Conservation (phyloP, 64 coral and sea anemone species). For the Montipora foliosa region DNA sequence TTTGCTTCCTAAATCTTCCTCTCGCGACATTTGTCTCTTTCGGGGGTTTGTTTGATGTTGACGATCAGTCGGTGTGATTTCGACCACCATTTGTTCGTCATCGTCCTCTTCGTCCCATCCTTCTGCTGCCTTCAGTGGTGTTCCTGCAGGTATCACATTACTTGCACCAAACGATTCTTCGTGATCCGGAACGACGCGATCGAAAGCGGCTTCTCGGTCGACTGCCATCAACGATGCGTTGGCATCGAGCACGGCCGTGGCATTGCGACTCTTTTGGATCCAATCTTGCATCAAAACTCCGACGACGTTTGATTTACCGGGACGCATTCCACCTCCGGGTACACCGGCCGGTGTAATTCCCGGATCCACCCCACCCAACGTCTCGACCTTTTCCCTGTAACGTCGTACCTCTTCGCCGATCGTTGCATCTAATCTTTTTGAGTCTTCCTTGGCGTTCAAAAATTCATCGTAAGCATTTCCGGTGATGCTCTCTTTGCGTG, state of each 20-base stretch:
- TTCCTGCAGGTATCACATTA: not conserved
- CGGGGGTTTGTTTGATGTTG: too few species aligned
- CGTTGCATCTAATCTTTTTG: not conserved
- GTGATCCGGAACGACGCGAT: not conserved
- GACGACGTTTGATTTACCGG: not conserved
- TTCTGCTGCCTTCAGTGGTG: not conserved
- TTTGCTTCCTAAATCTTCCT: too few species aligned
- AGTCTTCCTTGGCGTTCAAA: not conserved
- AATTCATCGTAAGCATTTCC: not conserved
- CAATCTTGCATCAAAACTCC: not conserved
- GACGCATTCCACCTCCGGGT: not conserved
- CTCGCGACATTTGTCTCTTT: too few species aligned
- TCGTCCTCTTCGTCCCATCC: not conserved
- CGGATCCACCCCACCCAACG: not conserved
- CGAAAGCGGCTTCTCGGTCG: not conserved
- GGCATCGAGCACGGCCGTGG: not conserved
- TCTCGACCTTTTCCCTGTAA: not conserved
- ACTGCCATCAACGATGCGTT: not conserved
- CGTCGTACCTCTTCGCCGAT: not conserved
- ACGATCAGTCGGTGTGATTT: too few species aligned
- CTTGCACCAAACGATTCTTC: not conserved
- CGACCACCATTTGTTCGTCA: not conserved
- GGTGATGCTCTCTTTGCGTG: not conserved
- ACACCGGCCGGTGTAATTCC: not conserved
- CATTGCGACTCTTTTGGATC: not conserved